A percentile compares a stretch with the other conserved stretches of the same genome.
phyloP scores from a whole-genome alignment of 1,140 invertebrate species.

The Pomacea maculata region DNA sequence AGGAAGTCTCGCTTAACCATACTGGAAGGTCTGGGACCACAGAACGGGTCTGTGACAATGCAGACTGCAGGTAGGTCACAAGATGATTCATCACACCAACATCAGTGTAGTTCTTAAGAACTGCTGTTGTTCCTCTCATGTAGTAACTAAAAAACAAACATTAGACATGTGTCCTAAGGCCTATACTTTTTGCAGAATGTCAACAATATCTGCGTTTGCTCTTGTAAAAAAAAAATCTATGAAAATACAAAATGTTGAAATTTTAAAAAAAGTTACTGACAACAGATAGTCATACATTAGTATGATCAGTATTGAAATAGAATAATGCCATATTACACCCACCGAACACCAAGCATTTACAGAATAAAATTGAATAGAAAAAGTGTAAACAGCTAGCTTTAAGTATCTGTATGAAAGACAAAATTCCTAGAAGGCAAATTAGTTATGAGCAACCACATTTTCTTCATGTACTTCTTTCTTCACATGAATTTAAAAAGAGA shows the following conservation, averaged over 20 bases:
- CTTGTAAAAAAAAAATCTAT: no score
- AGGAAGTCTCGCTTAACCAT: constrained; percentile 81
- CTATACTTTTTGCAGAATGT: no score
- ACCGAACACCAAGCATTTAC: no score
- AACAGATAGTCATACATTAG: no score
- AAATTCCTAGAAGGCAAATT: background rate
- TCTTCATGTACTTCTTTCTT: background rate
- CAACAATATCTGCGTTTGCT: no score
- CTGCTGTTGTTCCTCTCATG: constrained; percentile 74
- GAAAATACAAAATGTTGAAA: no score
- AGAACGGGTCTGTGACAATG: constrained; percentile 61
- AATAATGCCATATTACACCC: no score
- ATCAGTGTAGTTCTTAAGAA: constrained; percentile 74
- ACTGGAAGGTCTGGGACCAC: constrained; percentile 42
- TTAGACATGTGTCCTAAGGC: no score
- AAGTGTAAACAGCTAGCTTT: no score
- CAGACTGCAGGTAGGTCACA: constrained; percentile 69
- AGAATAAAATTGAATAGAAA: no score
- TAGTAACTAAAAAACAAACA: constrained; percentile 71
- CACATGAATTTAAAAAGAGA: background rate
- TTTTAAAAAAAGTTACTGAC: no score
- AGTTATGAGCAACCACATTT: background rate
- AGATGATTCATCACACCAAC: constrained; percentile 73
- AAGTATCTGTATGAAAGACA: background rate
- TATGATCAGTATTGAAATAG: no score